These are phyloP conservation scores for Poecilia picta DNA, from an alignment of 2,797 vertebrate species.

Conservation along the genomic window DNA sequence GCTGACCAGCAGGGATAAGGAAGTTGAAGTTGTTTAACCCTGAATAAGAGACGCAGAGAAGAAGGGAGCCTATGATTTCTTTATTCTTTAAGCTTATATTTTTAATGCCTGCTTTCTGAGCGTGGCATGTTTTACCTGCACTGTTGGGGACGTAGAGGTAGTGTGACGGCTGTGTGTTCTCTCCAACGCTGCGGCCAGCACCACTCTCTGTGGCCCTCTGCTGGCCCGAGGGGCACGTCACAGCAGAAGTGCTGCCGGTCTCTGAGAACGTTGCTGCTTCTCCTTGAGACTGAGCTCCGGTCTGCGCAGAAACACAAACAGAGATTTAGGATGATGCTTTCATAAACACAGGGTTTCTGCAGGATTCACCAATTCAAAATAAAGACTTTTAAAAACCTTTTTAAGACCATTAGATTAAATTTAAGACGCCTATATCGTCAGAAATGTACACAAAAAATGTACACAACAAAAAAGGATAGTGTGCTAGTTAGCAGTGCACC, in stretches of 20 bases:
- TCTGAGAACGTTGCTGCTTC: constrained; percentile 10
- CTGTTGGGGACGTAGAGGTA: constrained; percentile 88
- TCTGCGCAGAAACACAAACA: constrained; percentile 21
- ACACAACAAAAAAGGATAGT: no score
- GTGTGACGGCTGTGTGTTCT: constrained; percentile 70
- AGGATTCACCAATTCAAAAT: no score
- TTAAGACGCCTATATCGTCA: no score
- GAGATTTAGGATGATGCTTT: not conserved
- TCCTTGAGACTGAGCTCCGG: not conserved
- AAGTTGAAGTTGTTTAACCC: constrained; percentile 87
- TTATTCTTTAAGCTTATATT: not conserved
- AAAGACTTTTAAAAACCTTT: no score
- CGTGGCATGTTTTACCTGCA: constrained; percentile 74
- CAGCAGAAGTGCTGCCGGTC: constrained; percentile 10
- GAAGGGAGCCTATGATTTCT: not conserved
- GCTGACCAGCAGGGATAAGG: constrained; percentile 83
- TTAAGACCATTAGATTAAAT: no score
- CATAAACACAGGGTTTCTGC: not conserved
- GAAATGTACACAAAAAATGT: no score
- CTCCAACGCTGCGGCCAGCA: constrained; percentile 5
- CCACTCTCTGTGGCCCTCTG: constrained; percentile 1
- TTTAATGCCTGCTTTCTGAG: not conserved
- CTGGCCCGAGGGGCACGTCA: constrained; percentile 14
- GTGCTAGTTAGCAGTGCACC: no score
- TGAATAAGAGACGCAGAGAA: constrained; percentile 57